A percentile compares a stretch with the other conserved stretches of the same genome.
phyloP scores from a whole-genome alignment of 23 tunicate species.

The Halocynthia aurantium region DNA sequence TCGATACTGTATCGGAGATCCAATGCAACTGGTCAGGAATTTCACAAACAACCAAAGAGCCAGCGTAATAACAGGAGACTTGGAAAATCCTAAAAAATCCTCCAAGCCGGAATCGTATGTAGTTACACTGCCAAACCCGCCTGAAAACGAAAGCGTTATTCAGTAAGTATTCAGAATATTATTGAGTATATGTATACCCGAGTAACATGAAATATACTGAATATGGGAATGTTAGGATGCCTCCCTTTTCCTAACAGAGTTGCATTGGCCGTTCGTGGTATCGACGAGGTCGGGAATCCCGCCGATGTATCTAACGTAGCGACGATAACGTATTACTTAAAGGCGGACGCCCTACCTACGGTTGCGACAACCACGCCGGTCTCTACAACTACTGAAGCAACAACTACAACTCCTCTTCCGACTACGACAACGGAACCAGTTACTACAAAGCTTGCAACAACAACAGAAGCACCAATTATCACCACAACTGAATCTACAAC shows the following conservation, averaged over 20 bases:
- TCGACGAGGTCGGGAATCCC: conserved; percentile 3
- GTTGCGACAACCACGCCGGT: too few relatives aligned
- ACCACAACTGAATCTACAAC: too few relatives aligned
- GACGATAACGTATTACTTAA: neutral
- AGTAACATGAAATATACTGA: neutral
- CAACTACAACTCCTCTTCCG: too few relatives aligned
- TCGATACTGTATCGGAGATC: conserved; percentile 24
- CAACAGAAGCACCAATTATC: too few relatives aligned
- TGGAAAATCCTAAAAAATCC: too few relatives aligned
- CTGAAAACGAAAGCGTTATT: neutral
- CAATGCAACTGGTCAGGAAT: conserved; percentile 4
- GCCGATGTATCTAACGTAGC: conserved; percentile 26
- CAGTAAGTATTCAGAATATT: conserved; percentile 5
- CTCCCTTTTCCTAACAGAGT: neutral
- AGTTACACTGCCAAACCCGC: neutral
- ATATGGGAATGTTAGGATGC: too few relatives aligned
- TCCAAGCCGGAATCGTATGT: neutral
- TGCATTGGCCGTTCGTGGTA: conserved; percentile 20
- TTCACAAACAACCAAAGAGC: neutral
- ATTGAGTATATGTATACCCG: neutral
- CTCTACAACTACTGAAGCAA: too few relatives aligned
- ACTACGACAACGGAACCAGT: too few relatives aligned
- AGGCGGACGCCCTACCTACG: too few relatives aligned
- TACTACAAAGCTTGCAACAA: too few relatives aligned
- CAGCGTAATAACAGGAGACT: neutral